Evolutionary conservation across 2,797 vertebrate species (phyloP), one percentile per base, ranked within the genome.

Genomic region (Pygocentrus nattereri): DNA sequence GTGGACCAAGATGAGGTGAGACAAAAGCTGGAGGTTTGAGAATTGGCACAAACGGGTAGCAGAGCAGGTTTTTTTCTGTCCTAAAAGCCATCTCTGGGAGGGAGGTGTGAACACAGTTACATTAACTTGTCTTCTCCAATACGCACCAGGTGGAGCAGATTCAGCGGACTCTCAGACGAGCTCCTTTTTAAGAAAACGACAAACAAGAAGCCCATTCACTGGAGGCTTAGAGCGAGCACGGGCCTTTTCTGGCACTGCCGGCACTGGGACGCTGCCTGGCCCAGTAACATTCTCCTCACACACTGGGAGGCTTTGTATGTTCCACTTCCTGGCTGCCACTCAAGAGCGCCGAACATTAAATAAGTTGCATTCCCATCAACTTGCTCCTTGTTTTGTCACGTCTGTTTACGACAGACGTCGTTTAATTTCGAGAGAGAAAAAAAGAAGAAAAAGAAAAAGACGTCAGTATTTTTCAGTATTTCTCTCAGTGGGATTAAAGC

Each of bases 191-290:
- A 68, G n/a, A 84, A 87, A 90, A 82, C 76, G 56, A 88, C 87
- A 91, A 91, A 94, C 92, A 94, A 93, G 89, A 88, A 84, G 80
- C 78, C 91, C 85, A 93, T 93, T 93, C 92, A 94, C 88, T 81
- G 68, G 64, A 76, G 75, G 78, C 79, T 87, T 10, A 89, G 89
- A 93, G 91, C 89, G 91, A 90, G 90, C 89, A 90, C 87, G 47
- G 84, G 87, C 89, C 70, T 90, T 89, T 89, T 91, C 87, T 92
- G 91, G 90, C 89, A 91, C 91, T 44, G 84, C 92, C 94, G 89
- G 92, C 91, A 89, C 81, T 82, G 84, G 86, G 78, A 88, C 86
- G 84, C 90, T 23, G 91, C 85, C 89, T 88, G 89, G 91, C 88
- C 88, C 85, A 88, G 90, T 89, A 79, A 87, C 87, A 90, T 89